Evolutionary conservation across 2,888 invertebrate species (phyloP).

Genomic region (Morpho achilles): DNA sequence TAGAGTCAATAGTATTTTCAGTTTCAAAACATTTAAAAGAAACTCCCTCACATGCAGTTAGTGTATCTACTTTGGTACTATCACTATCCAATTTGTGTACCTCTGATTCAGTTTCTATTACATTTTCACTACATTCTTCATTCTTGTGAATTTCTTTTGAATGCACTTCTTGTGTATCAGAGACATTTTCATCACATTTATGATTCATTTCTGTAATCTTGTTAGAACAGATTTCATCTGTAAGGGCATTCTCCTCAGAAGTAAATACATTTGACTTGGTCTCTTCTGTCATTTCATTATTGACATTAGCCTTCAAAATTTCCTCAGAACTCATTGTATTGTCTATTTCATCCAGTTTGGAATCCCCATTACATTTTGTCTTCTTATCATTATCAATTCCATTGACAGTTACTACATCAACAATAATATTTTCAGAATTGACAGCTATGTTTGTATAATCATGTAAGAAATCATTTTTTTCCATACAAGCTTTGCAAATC

Average conservation of each 20-base stretch:
- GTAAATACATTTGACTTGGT: not conserved
- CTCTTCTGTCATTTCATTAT: constrained; percentile 16
- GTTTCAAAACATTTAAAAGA: too few relatives aligned
- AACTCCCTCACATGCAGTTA: too few relatives aligned
- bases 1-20: too few relatives aligned
- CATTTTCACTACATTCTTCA: too few relatives aligned
- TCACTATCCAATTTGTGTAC: too few relatives aligned
- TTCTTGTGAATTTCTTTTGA: too few relatives aligned
- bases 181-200: too few relatives aligned
- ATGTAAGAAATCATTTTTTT: constrained; percentile 85
- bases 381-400: constrained; percentile 26
- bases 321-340: not conserved
- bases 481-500: constrained; percentile 89
- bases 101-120: too few relatives aligned
- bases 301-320: constrained; percentile 14
- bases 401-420: constrained; percentile 37
- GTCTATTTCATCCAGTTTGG: constrained; percentile 12
- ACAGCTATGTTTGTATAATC: constrained; percentile 81
- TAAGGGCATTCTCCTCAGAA: constrained; percentile 6
- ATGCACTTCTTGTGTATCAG: too few relatives aligned
- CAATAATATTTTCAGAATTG: constrained; percentile 39
- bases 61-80: too few relatives aligned
- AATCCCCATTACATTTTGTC: constrained; percentile 15
- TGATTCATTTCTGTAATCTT: not conserved
- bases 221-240: not conserved